Percentiles rank a stretch among this genome's conserved stretches.
These are phyloP conservation scores for Rhynchonema sp. DNA, from an alignment of 2,888 invertebrate species.

Conservation along the genomic window DNA sequence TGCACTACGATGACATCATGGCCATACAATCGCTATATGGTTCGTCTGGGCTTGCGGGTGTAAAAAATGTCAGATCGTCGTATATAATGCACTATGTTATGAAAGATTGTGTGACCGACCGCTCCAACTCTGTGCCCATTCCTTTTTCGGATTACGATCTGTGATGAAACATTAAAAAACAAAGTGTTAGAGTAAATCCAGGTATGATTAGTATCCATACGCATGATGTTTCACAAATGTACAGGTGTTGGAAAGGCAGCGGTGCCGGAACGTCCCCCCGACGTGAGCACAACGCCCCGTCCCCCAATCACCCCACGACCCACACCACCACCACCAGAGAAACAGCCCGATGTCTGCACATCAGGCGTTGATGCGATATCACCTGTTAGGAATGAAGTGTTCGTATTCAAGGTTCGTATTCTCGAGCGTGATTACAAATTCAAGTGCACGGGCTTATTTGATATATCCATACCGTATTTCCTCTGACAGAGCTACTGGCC, in stretches of 20 bases:
- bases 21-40: slow-evolving; percentile 10
- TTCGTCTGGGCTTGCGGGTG: neutral
- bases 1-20: slow-evolving; percentile 9
- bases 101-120: neutral
- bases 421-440: too few species aligned
- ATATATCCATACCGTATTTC: too few species aligned
- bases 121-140: neutral
- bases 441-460: too few species aligned
- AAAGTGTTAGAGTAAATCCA: too few species aligned
- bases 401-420: slow-evolving; percentile 39
- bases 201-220: too few species aligned
- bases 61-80: neutral
- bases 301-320: slow-evolving; percentile 4
- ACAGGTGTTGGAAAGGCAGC: slow-evolving; percentile 1
- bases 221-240: too few species aligned
- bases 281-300: slow-evolving; percentile 1
- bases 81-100: neutral
- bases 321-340: slow-evolving; percentile 1
- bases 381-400: slow-evolving; percentile 41
- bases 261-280: neutral
- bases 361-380: slow-evolving; percentile 50
- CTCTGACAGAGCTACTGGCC: too few species aligned
- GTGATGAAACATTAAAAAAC: too few species aligned
- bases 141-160: too few species aligned
- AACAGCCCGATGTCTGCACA: slow-evolving; percentile 41